Percentiles rank a stretch among this genome's conserved stretches.
phyloP scores from a whole-genome alignment of 2,888 invertebrate genomes.

The Osedax frankpressi region DNA sequence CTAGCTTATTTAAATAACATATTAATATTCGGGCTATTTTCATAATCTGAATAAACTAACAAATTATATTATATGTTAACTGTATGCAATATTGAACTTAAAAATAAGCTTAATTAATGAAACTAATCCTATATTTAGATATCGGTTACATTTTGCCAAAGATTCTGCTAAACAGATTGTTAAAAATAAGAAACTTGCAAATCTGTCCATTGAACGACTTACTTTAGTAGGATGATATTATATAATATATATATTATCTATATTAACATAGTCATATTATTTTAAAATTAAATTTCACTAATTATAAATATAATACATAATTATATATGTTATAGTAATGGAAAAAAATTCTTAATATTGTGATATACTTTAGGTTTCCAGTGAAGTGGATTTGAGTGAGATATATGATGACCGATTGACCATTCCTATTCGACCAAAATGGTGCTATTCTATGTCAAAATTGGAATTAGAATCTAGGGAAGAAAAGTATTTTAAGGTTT shows the following conservation, averaged over 20 bases:
- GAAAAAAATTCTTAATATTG: no score
- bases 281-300: no score
- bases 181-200: background rate
- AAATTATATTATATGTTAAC: no score
- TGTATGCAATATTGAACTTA: no score
- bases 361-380: conserved; percentile 31
- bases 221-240: background rate
- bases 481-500: conserved; percentile 59
- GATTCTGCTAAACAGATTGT: background rate
- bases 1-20: no score
- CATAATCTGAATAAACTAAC: no score
- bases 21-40: no score
- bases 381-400: conserved; percentile 37
- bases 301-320: no score
- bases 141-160: background rate
- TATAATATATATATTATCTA: background rate
- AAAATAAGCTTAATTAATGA: no score
- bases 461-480: conserved; percentile 65
- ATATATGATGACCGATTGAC: conserved; percentile 40
- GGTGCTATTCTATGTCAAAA: conserved; percentile 65
- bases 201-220: background rate
- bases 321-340: no score
- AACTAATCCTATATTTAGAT: no score
- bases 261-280: no score
- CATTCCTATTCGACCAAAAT: conserved; percentile 66